Evolutionary conservation across 2,113 vertebrate species (phyloP).

Genomic region (Butastur rufipennis): DNA sequence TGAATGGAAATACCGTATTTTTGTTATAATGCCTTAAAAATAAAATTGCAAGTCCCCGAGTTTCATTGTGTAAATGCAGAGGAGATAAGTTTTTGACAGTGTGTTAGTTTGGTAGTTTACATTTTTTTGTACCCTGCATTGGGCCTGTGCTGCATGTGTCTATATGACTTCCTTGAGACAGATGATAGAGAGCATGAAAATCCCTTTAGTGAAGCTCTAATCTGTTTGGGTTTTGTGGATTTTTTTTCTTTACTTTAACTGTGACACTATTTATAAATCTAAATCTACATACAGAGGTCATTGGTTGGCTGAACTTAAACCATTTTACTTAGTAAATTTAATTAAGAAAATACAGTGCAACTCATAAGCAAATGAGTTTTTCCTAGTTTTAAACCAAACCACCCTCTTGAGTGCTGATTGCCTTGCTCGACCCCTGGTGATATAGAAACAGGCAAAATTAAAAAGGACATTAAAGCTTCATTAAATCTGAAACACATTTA

Average conservation of each 20-base stretch:
- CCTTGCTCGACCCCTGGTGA: constrained; percentile 83
- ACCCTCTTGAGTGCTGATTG: constrained; percentile 84
- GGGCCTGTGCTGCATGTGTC: constrained; percentile 4
- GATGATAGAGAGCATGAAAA: constrained; percentile 1
- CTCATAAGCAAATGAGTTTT: constrained; percentile 87
- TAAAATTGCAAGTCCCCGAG: not conserved
- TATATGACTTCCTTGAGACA: constrained; percentile 27
- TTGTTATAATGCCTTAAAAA: not conserved
- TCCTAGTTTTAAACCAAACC: constrained; percentile 81
- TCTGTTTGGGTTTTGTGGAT: constrained; percentile 41
- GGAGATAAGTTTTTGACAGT: not conserved
- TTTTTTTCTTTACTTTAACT: constrained; percentile 24
- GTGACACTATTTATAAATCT: constrained; percentile 77
- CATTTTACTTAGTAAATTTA: constrained; percentile 85
- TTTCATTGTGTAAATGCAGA: not conserved
- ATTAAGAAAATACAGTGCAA: constrained; percentile 87
- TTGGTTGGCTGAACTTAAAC: constrained; percentile 81
- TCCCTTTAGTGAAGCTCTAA: constrained; percentile 56
- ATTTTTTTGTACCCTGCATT: not conserved
- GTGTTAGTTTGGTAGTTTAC: not conserved
- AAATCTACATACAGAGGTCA: constrained; percentile 76
- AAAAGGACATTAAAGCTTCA: constrained; percentile 89
- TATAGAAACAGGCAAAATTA: constrained; percentile 86
- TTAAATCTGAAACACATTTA: constrained; percentile 89
- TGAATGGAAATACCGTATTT: not conserved